Evolutionary conservation across 1,140 invertebrate genomes (phyloP), one percentile per base, ranked within the genome.

Genomic region (Drosophila aff.): DNA sequence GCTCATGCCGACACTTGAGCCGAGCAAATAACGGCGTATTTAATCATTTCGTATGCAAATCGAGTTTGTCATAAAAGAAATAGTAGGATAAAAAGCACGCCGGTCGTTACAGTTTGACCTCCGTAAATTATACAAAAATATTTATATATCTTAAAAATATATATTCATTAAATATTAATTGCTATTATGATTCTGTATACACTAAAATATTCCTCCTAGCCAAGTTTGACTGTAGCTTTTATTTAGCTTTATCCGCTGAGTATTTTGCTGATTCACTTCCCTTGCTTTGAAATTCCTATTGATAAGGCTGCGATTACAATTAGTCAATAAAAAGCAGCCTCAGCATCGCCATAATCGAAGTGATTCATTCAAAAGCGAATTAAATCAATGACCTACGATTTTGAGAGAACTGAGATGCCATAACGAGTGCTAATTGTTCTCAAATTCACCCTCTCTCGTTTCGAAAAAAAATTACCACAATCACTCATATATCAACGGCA

Each of bases 41-140:
- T 82, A 76, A 86, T 86, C 69, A 86, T 86, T 86, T 86, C 21
- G 76, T 61, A 86, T 86, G 82, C 79, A 86, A 86, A 86, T 86
- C 79, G 60, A 62, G 69, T 86, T 82, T 87, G 59, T 41, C 79
- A 79, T 68, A 82, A 87, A 76, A 72, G 65, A 72, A 73, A 73
- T 41, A 72, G 9, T 15, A 59, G 40, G 28, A 61, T 75, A 66
- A 18, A 41, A 36, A 66, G 62, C 33, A 58, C 6, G 71, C 28
- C 62, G 63, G 46, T 26, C 46, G 1, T 46, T 64, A 66, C 63
- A 66, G 63, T 26, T 11, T 38, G 26, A 57, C 53, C 36, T 57
- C 1, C 0, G 5, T 40, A 11, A 26, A 4, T 5, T 5, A 11
- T 16, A 33, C 8, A 33, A 9, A 33, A 11, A 33, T 31, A 31